Percentiles rank a stretch among this genome's conserved stretches.
phyloP scores from a whole-genome alignment of 1,140 invertebrate genomes.

The Anoplophora glabripennis region DNA sequence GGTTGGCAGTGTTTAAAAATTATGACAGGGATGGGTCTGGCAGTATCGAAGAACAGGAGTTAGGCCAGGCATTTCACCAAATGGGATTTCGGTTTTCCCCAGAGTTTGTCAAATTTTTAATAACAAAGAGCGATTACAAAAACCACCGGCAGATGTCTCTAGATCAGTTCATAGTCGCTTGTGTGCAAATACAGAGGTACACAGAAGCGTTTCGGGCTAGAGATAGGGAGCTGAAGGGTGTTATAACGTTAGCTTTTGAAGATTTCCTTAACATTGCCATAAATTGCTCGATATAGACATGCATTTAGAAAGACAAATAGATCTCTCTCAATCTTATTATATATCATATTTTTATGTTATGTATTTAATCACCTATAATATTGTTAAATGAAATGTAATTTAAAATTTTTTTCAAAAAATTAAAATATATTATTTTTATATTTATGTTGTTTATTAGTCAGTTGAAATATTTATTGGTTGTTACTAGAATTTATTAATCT shows the following conservation, averaged over 20 bases:
- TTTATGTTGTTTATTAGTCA: too few species aligned
- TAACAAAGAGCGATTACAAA: conserved; percentile 64
- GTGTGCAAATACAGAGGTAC: conserved; percentile 82
- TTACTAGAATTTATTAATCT: too few species aligned
- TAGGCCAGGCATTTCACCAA: conserved; percentile 69
- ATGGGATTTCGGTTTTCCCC: conserved; percentile 86
- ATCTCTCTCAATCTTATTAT: too few species aligned
- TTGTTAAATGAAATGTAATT: too few species aligned
- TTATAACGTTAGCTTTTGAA: conserved; percentile 79
- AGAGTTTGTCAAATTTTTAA: conserved; percentile 72
- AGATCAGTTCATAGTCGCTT: conserved; percentile 85
- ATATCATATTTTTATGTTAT: too few species aligned
- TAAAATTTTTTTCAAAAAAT: too few species aligned
- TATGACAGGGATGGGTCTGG: conserved; percentile 83
- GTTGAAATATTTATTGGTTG: too few species aligned
- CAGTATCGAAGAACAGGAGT: conserved; percentile 75
- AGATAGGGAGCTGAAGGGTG: conserved; percentile 71
- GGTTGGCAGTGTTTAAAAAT: conserved; percentile 78
- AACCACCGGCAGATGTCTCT: conserved; percentile 67
- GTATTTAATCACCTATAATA: too few species aligned
- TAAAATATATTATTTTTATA: too few species aligned
- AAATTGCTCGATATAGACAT: conserved; percentile 54
- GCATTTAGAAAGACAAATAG: too few species aligned
- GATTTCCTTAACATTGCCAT: conserved; percentile 78
- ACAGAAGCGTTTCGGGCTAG: conserved; percentile 77